Percentiles rank a stretch among this genome's conserved stretches.
phyloP scores from a whole-genome alignment of 1,140 invertebrate species.

The Drosophila guanche region DNA sequence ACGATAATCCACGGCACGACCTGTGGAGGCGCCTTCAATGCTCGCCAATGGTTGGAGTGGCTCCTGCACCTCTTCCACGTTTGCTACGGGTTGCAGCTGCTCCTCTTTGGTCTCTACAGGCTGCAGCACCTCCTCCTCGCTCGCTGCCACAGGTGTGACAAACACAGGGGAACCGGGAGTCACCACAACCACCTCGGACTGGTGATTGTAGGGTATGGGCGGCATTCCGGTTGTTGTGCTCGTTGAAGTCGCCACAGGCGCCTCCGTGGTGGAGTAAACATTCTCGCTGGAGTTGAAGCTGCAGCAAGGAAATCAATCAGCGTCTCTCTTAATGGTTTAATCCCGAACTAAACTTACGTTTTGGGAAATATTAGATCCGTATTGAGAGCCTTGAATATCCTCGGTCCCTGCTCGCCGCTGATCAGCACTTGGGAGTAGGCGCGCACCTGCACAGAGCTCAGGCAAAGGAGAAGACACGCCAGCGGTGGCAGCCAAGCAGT shows the following conservation, averaged over 20 bases:
- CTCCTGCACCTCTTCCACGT: not conserved
- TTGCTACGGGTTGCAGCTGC: not conserved
- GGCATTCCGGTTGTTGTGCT: constrained; percentile 19
- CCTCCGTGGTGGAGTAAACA: constrained; percentile 64
- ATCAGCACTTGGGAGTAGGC: constrained; percentile 68
- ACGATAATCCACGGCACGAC: constrained; percentile 79
- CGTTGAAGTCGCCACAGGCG: constrained; percentile 22
- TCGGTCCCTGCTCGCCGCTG: constrained; percentile 63
- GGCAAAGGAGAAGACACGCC: constrained; percentile 23
- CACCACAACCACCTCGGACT: constrained; percentile 7
- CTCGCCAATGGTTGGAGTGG: constrained; percentile 13
- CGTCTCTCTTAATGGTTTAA: not conserved
- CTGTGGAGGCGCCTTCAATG: constrained; percentile 61
- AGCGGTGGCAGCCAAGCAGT: constrained; percentile 38
- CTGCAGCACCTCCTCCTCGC: not conserved
- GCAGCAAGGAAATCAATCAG: not conserved
- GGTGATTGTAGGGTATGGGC: constrained; percentile 68
- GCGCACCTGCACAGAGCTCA: constrained; percentile 17
- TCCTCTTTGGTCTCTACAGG: not conserved
- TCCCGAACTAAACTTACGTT: constrained; percentile 55
- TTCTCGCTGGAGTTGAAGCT: constrained; percentile 77
- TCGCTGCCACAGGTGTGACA: constrained; percentile 48
- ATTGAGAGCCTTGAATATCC: constrained; percentile 77
- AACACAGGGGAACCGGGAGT: constrained; percentile 37
- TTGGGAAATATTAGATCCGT: constrained; percentile 80